phyloP scores from a whole-genome alignment of 1,140 invertebrate genomes.

The Zophobas atratus region DNA sequence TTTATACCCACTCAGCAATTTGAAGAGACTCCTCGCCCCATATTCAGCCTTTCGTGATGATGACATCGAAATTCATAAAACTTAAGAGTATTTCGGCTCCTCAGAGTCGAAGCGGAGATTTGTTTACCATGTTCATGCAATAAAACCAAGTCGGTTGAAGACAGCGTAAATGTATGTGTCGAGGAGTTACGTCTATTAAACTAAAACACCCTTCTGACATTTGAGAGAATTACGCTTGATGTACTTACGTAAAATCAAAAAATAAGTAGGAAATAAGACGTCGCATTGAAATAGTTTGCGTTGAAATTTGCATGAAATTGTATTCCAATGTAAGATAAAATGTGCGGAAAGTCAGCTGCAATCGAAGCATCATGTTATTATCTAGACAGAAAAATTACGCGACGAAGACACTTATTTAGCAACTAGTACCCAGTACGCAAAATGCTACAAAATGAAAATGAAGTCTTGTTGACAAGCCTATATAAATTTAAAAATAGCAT shows the following conservation, averaged over 20 bases:
- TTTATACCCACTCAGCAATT: conserved; percentile 7
- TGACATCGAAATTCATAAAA: conserved; percentile 42
- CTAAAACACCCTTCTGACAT: conserved; percentile 24
- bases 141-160: conserved; percentile 27
- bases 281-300: not conserved
- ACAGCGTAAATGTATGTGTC: conserved; percentile 8
- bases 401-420: too few relatives aligned
- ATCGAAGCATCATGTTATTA: not conserved
- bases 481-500: too few relatives aligned
- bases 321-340: too few relatives aligned
- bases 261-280: not conserved
- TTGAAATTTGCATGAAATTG: too few relatives aligned
- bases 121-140: conserved; percentile 16
- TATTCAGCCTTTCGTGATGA: not conserved
- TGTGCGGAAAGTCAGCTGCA: too few relatives aligned
- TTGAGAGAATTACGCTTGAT: not conserved
- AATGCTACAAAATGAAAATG: too few relatives aligned
- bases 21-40: not conserved
- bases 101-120: conserved; percentile 26
- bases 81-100: conserved; percentile 26
- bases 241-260: not conserved
- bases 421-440: too few relatives aligned
- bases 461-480: too few relatives aligned
- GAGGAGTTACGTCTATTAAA: conserved; percentile 10
- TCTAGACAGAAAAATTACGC: not conserved